Evolutionary conservation across 1,140 invertebrate genomes (phyloP).

Genomic region (Camponotus floridanus): DNA sequence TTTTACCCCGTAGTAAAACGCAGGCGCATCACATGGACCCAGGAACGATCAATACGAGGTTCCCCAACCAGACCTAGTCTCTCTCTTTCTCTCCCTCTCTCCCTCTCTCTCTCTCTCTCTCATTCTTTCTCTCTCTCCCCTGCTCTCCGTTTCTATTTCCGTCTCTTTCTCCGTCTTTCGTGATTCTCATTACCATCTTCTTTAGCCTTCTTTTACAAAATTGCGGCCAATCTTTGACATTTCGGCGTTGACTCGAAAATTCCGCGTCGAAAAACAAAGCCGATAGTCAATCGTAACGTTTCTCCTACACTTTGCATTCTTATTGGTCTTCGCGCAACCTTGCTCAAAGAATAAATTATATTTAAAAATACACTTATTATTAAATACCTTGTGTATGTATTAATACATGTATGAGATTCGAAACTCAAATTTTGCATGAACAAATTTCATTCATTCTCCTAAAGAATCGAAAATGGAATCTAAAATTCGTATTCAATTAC

Average conservation of each 20-base stretch:
- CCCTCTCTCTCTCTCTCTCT: constrained; percentile 40
- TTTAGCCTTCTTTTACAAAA: constrained; percentile 35
- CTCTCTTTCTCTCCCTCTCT: constrained; percentile 64
- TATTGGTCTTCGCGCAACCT: background rate
- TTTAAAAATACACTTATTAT: background rate
- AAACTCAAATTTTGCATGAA: background rate
- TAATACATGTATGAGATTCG: background rate
- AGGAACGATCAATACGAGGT: constrained; percentile 83
- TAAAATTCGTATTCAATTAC: constrained; percentile 6
- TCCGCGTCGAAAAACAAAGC: constrained; percentile 9
- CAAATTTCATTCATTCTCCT: background rate
- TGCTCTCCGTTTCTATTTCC: background rate
- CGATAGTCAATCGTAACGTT: background rate
- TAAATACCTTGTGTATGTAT: background rate
- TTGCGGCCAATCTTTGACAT: constrained; percentile 68
- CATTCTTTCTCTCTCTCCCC: constrained; percentile 51
- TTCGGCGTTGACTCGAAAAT: constrained; percentile 6
- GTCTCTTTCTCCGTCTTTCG: constrained; percentile 29
- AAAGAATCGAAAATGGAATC: background rate
- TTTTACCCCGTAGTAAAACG: constrained; percentile 83
- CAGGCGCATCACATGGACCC: constrained; percentile 85
- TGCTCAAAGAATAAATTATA: background rate
- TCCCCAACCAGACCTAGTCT: constrained; percentile 69
- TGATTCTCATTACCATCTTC: constrained; percentile 7
- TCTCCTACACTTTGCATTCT: background rate